Evolutionary conservation across 35 echinoderm and acorn worm genomes (phyloP).

Genomic region (Heliocidaris erythrogramma): DNA sequence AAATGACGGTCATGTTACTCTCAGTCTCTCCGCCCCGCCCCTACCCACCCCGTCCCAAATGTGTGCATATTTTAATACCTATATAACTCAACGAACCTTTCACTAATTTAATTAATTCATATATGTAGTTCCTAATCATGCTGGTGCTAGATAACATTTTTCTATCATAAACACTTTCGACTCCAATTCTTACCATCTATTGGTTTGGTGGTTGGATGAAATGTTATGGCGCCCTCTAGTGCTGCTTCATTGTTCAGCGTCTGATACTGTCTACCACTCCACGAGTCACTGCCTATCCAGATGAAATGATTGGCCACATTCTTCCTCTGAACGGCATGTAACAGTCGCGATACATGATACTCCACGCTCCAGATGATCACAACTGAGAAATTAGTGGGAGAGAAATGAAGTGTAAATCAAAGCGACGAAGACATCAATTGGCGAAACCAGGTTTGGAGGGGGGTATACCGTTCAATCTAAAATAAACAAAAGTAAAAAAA

Average conservation of each 20-base stretch:
- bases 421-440: background rate
- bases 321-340: conserved; percentile 61
- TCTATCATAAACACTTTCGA: background rate
- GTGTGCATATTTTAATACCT: no score
- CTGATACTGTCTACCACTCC: conserved; percentile 70
- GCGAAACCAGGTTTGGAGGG: no score
- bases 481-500: no score
- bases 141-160: background rate
- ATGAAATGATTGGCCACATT: conserved; percentile 56
- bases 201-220: conserved; percentile 77
- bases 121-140: background rate
- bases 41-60: no score
- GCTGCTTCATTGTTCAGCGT: conserved; percentile 64
- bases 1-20: no score
- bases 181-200: conserved; percentile 68
- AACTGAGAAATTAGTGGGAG: conserved; percentile 35
- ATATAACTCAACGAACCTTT: background rate
- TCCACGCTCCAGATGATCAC: conserved; percentile 82
- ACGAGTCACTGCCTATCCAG: conserved; percentile 84
- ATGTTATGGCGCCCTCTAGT: conserved; percentile 92
- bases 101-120: background rate
- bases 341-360: conserved; percentile 48
- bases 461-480: no score
- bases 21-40: no score
- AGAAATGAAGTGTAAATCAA: background rate